phyloP scores from a whole-genome alignment of 2,888 invertebrate genomes.

The Netelia virgata region DNA sequence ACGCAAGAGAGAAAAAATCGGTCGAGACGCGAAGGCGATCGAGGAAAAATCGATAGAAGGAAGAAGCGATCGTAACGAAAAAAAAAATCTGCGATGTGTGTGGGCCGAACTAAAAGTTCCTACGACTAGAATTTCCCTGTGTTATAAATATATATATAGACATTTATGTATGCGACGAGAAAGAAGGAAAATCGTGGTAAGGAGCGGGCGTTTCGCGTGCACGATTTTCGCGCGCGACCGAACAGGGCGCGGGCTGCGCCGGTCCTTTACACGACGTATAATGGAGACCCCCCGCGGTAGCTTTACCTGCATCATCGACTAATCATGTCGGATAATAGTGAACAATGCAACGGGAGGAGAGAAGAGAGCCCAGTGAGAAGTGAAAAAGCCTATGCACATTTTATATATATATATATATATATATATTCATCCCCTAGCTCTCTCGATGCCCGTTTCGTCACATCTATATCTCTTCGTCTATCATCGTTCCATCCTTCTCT shows the following conservation, averaged over 20 bases:
- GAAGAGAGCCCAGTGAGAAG: conserved; percentile 81
- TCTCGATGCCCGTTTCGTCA: conserved; percentile 19
- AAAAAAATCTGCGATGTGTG: conserved; percentile 11
- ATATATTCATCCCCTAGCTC: conserved; percentile 3
- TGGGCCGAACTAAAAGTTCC: conserved; percentile 23
- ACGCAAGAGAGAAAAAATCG: conserved; percentile 45
- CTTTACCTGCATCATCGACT: conserved; percentile 85
- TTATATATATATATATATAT: conserved; percentile 29
- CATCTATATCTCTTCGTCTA: conserved; percentile 21
- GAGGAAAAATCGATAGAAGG: background rate
- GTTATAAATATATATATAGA: background rate
- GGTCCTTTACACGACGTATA: conserved; percentile 75
- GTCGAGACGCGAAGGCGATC: conserved; percentile 5
- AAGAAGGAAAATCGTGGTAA: conserved; percentile 37
- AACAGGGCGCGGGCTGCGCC: conserved; percentile 66
- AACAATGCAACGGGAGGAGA: conserved; percentile 77
- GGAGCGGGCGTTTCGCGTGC: conserved; percentile 47
- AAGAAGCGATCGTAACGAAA: conserved; percentile 39
- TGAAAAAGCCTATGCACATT: conserved; percentile 71
- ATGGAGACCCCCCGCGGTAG: conserved; percentile 84
- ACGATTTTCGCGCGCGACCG: conserved; percentile 73
- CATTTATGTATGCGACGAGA: conserved; percentile 2
- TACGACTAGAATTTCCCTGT: conserved; percentile 1
- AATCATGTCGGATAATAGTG: conserved; percentile 84
- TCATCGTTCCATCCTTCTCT: conserved; percentile 49